Evolutionary conservation across 2,888 invertebrate species (phyloP).

Genomic region (Cetonia aurata): DNA sequence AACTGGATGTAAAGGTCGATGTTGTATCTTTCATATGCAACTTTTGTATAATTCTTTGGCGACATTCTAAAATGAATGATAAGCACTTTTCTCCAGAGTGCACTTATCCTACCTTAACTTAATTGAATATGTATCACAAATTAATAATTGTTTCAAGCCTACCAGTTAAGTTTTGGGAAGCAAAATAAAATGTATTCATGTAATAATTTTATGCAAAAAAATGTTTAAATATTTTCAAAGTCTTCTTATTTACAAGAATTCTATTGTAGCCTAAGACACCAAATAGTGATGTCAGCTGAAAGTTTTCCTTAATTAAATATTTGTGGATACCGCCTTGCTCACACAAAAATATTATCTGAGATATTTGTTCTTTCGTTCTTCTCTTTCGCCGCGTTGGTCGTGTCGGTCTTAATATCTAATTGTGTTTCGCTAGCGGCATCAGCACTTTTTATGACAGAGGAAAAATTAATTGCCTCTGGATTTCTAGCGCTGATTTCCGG

Average conservation of each 20-base stretch:
- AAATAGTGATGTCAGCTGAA: conserved; percentile 11
- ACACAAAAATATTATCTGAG: conserved; percentile 14
- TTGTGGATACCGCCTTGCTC: conserved; percentile 32
- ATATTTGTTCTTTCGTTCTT: conserved; percentile 23
- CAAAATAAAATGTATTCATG: no score
- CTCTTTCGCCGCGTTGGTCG: conserved; percentile 19
- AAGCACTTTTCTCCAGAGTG: no score
- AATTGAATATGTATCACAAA: no score
- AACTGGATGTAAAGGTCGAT: no score
- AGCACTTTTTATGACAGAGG: conserved; percentile 44
- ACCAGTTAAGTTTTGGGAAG: no score
- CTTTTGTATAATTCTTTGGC: no score
- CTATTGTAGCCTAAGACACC: not conserved
- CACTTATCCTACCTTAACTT: no score
- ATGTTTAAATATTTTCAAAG: no score
- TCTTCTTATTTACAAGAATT: not conserved
- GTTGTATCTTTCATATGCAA: no score
- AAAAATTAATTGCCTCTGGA: conserved; percentile 43
- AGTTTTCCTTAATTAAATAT: conserved; percentile 38
- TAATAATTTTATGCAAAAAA: no score
- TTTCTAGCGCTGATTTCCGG: conserved; percentile 35
- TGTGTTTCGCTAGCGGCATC: conserved; percentile 37
- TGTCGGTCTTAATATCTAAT: conserved; percentile 42
- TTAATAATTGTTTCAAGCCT: no score
- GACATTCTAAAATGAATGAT: no score